Evolutionary conservation across 1,140 invertebrate species (phyloP), one percentile per base, ranked within the genome.

Genomic region (Ceratina calcarata): DNA sequence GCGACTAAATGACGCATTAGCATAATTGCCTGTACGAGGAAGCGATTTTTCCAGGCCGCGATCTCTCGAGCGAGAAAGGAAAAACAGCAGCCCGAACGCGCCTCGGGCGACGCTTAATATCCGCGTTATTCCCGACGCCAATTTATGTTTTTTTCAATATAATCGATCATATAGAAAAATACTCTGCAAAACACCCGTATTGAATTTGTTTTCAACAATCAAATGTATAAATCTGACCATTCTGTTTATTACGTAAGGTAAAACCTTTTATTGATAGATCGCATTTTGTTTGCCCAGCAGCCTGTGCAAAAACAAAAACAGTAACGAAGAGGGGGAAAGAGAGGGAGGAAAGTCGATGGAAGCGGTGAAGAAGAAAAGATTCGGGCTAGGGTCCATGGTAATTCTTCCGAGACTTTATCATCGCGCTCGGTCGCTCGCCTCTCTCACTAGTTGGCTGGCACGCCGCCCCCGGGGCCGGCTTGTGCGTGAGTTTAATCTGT

Each of bases 401-500:
- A 55, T 45, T 24, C 24, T 10, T 6, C 65, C 57, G 83, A 83
- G 82, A 89, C 86, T 90, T 89, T 88, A 90, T 89, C 87, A 89
- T 89, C 86, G 73, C 66, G 70, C 70, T 61, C 57, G 75, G 78
- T 86, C 84, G 87, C 82, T 86, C 83, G 87, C 85, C 84, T 88
- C 90, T 90, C 91, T 93, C 91, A 92, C 92, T 92, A 92, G 90
- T 91, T 90, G 89, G 89, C 84, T 90, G 91, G 89, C 86, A 89
- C 87, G 89, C 85, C 80, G 91, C 91, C 91, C 90, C 90, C 74
- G 80, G 81, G 91, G 89, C 69, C 81, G 83, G 66, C 80, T 83
- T 86, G 88, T 92, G 90, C 91, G 90, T 93, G 91, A 92, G 92
- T 93, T 91, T 92, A 92, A 92, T 92, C 91, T 92, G 89, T 87